Base-by-base conservation (phyloP, 2,113 vertebrate genomes). In the Poicephalus gulielmi region DNA sequence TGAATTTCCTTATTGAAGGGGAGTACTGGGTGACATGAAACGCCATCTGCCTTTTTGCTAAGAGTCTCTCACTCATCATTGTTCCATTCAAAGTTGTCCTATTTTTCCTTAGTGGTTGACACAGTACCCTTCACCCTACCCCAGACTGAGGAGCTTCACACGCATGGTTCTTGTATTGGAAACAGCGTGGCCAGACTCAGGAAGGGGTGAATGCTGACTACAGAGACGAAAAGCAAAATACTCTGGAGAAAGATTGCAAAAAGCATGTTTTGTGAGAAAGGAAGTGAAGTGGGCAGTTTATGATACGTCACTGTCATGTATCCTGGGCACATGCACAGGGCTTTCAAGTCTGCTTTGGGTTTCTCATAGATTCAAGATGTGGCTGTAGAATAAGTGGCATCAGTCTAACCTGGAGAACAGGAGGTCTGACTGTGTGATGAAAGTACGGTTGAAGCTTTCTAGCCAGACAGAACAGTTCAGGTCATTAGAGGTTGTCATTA, bases 251-350 rank as follows among this genome's bases (percentile, higher is more conserved):
- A 41, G 37, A 63, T 22, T 70, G 37, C 7, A 25, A 35, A 70
- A 70, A 89, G 8, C 28, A 63, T 84, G 7, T 88, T 84, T 60
- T 68, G 17, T 82, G 46, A 49, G 43, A 74, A n/a, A 70, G 50
- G 25, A 86, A 37, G 15, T 14, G 49, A 52, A 50, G 18, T 18
- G 57, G 41, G 35, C 31, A 15, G 44, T 64, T 76, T 17, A 17
- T 39, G 44, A 31, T 64, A 9, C 80, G 31, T 80, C 53, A 25
- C 17, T 70, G 43, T 83, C 17, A 8, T 1, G 2, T 70, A 11
- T 60, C 13, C 0, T 7, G 47, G 28, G 22, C 1, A 1, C n/a
- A 3, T 30, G 55, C 25, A 52, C n/a, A 31, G 14, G 37, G 10
- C n/a, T 84, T 82, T 28, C n/a, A 28, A 17, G 5, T 70, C 15